phyloP scores from a whole-genome alignment of 2,113 vertebrate species.

The Panthera uncia region DNA sequence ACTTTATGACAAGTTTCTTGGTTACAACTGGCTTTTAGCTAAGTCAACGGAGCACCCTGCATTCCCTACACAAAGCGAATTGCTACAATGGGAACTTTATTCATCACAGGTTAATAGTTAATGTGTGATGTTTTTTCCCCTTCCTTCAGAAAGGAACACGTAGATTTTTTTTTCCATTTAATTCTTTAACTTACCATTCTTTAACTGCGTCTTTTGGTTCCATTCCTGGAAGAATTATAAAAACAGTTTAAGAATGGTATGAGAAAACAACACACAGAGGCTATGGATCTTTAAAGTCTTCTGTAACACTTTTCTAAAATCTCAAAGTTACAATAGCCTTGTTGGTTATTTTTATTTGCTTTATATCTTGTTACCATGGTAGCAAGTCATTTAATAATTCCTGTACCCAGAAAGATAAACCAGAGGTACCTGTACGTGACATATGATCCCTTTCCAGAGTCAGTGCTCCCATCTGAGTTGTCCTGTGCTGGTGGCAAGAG shows the following conservation, averaged over 20 bases:
- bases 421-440: background rate
- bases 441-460: background rate
- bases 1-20: slow-evolving; percentile 65
- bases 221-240: slow-evolving; percentile 27
- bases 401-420: background rate
- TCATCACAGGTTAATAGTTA: slow-evolving; percentile 34
- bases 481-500: background rate
- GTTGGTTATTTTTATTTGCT: slow-evolving; percentile 61
- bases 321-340: slow-evolving; percentile 25
- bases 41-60: background rate
- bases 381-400: slow-evolving; percentile 42
- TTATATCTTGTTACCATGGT: slow-evolving; percentile 55
- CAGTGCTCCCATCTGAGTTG: background rate
- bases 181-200: slow-evolving; percentile 47
- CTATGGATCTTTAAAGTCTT: background rate
- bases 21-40: slow-evolving; percentile 27
- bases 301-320: slow-evolving; percentile 33
- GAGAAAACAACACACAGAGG: slow-evolving; percentile 40
- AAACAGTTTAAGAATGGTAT: slow-evolving; percentile 39
- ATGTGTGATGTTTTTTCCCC: background rate
- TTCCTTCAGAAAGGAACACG: background rate
- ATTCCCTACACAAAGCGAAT: background rate
- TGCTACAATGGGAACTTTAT: background rate
- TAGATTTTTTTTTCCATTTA: background rate
- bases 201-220: slow-evolving; percentile 33